These are phyloP conservation scores for Meandrina meandrites DNA, from an alignment of 92 coral and sea anemone species.

Conservation along the genomic window DNA sequence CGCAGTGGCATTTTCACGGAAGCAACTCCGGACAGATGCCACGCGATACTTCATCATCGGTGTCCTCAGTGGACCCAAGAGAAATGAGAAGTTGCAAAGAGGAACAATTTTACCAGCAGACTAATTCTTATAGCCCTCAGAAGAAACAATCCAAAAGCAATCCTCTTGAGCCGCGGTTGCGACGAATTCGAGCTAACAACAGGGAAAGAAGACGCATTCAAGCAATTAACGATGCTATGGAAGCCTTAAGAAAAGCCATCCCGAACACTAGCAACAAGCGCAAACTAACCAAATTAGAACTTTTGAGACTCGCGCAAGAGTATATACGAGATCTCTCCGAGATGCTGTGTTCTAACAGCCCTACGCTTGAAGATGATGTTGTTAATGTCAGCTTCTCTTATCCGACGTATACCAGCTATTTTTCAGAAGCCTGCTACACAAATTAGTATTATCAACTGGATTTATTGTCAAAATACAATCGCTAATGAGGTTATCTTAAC, in stretches of 20 bases:
- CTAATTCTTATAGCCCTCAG: not conserved
- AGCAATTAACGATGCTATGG: constrained; percentile 92
- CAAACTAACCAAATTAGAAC: constrained; percentile 88
- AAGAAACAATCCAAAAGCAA: constrained; percentile 17
- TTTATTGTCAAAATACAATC: not conserved
- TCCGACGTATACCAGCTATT: not conserved
- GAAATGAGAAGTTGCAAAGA: constrained; percentile 1
- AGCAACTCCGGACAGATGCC: not conserved
- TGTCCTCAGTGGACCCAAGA: not conserved
- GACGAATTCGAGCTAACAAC: constrained; percentile 90
- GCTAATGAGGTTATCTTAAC: not conserved
- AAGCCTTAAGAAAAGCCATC: constrained; percentile 82
- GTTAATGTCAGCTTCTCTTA: not conserved
- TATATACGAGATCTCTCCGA: constrained; percentile 79
- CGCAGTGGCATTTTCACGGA: constrained; percentile 5
- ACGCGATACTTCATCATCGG: not conserved
- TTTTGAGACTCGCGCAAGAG: constrained; percentile 87
- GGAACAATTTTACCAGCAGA: not conserved
- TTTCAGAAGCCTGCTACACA: not conserved
- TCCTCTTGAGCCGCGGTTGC: constrained; percentile 58
- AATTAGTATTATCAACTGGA: not conserved
- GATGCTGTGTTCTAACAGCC: constrained; percentile 38
- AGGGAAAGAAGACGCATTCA: constrained; percentile 89
- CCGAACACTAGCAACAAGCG: constrained; percentile 85
- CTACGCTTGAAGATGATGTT: constrained; percentile 1